Percentiles rank a stretch among this genome's conserved stretches.
phyloP scores from a whole-genome alignment of 2,888 invertebrate species.

The Euzetes globulus region DNA sequence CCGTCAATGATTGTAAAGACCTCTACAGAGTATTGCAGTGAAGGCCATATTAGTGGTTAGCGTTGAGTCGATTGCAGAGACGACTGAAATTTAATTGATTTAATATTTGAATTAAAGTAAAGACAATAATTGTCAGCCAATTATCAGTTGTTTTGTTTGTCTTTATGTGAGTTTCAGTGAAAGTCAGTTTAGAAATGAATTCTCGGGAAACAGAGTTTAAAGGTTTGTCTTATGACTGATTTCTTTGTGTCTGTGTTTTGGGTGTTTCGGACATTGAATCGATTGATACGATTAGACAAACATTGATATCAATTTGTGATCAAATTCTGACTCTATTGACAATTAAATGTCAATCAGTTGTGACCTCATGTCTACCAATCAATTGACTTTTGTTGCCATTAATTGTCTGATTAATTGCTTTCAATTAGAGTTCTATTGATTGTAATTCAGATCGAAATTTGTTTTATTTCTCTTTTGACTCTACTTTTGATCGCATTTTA shows the following conservation, averaged over 20 bases:
- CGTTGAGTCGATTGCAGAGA: not conserved
- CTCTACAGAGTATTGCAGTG: not conserved
- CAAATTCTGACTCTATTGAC: not conserved
- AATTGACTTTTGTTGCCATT: not conserved
- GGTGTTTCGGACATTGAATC: not conserved
- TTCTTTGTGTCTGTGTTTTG: slow-evolving; percentile 25
- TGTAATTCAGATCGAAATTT: not conserved
- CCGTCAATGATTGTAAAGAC: too few relatives aligned
- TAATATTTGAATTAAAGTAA: not conserved
- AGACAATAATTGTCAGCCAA: not conserved
- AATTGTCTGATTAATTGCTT: not conserved
- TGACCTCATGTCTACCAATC: not conserved
- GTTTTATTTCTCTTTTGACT: not conserved
- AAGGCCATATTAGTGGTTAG: not conserved
- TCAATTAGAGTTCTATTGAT: not conserved
- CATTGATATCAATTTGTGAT: slow-evolving; percentile 9
- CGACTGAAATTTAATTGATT: not conserved
- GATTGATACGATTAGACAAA: not conserved
- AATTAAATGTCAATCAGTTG: not conserved
- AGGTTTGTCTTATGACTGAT: slow-evolving; percentile 30
- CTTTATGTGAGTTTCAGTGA: too few relatives aligned
- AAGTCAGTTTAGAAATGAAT: slow-evolving; percentile 18
- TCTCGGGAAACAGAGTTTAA: slow-evolving; percentile 30
- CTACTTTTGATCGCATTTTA: not conserved
- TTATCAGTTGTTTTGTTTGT: too few relatives aligned